Percentiles rank a stretch among this genome's conserved stretches.
Evolutionary conservation across 64 coral and sea anemone genomes (phyloP).

Genomic region (Dendronephthya gigantea): DNA sequence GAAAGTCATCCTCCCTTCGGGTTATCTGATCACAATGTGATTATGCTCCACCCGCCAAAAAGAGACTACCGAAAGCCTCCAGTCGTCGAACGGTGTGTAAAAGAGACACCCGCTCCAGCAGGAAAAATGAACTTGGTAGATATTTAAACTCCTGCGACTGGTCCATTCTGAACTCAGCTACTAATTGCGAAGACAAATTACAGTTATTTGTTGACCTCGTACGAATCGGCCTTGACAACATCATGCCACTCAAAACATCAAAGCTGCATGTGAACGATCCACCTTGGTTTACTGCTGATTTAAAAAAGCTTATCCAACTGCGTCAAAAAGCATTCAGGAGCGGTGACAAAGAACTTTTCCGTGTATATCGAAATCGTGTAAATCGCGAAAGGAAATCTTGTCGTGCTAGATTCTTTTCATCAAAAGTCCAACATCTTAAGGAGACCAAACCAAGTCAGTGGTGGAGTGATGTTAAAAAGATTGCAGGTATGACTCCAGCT

Average conservation of each 20-base stretch:
- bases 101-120: conserved; percentile 16
- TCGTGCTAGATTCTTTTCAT: conserved; percentile 26
- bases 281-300: conserved; percentile 29
- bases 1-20: background rate
- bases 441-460: conserved; percentile 31
- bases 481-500: conserved; percentile 42
- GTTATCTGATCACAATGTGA: background rate
- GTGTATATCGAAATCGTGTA: conserved; percentile 23
- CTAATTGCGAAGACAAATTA: background rate
- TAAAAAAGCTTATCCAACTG: conserved; percentile 22
- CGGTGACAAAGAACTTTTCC: background rate
- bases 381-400: conserved; percentile 32
- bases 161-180: background rate
- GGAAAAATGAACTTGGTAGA: conserved; percentile 19
- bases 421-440: conserved; percentile 27
- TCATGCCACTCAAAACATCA: conserved; percentile 9
- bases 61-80: background rate
- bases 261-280: conserved; percentile 5
- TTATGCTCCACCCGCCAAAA: background rate
- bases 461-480: conserved; percentile 32
- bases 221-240: conserved; percentile 6
- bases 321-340: conserved; percentile 10
- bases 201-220: conserved; percentile 8
- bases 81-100: too few relatives aligned
- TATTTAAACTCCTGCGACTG: conserved; percentile 24